These are phyloP conservation scores for Canis aureus DNA, from an alignment of 2,113 vertebrate genomes.

Conservation along the genomic window DNA sequence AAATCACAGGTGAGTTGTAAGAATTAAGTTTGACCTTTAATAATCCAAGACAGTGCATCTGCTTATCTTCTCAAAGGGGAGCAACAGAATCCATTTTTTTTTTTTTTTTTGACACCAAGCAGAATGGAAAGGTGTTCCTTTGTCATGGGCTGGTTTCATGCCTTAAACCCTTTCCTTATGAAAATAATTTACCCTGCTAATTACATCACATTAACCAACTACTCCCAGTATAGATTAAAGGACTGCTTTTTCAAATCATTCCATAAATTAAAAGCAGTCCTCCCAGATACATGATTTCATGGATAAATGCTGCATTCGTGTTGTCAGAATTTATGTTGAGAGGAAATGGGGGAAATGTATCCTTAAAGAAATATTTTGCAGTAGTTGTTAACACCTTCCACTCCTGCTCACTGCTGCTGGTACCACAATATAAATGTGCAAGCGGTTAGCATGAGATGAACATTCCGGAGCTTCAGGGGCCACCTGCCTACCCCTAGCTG, in stretches of 20 bases:
- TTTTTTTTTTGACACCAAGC: neutral
- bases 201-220: conserved; percentile 66
- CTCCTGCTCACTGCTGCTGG: conserved; percentile 79
- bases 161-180: conserved; percentile 53
- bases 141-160: conserved; percentile 34
- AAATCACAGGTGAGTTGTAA: neutral
- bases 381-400: conserved; percentile 88
- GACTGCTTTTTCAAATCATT: conserved; percentile 67
- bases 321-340: conserved; percentile 88
- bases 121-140: conserved; percentile 59
- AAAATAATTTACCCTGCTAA: conserved; percentile 80
- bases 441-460: conserved; percentile 87
- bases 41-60: neutral
- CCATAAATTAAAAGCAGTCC: conserved; percentile 86
- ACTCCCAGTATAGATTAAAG: conserved; percentile 67
- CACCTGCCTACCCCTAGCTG: conserved; percentile 82
- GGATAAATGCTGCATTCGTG: conserved; percentile 84
- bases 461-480: conserved; percentile 74
- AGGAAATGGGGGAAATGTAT: conserved; percentile 88
- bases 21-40: neutral
- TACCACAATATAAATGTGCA: conserved; percentile 83
- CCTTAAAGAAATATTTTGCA: conserved; percentile 87
- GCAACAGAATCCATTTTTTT: neutral
- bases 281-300: conserved; percentile 83
- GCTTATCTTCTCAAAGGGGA: neutral